Base-by-base conservation (phyloP, 1,140 invertebrate genomes). In the Drosophila sturtevanti region DNA sequence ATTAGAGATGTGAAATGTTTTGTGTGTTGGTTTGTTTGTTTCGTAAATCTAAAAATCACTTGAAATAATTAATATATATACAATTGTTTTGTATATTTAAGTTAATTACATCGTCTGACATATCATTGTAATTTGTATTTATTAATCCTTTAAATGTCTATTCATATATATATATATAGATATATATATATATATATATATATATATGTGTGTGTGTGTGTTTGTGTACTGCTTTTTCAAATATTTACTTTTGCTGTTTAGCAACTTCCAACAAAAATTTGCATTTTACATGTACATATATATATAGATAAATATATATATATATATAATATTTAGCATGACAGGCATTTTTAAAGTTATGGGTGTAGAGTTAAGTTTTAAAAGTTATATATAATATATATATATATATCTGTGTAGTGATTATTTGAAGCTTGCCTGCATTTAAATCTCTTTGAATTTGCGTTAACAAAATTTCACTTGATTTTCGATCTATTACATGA, bases 61-160 rank as follows among this genome's bases (percentile, higher is more conserved):
- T 44, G 35, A 18, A 63, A 65, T 58, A 22, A 75, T 52, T 63
- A 77, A 56, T 66, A 54, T 18, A 63, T 69, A 68, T 79, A 72
- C 59, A 77, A 55, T 55, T 55, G 56, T 27, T 44, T 56, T 58
- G 37, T 63, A 48, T 48, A 48, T 68, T 69, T 37, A 24, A 63
- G 68, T 70, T 75, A 71, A 71, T 75, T 72, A 72, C 72, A 68
- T 75, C 71, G 37, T 72, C 67, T 77, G 41, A 63, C 67, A 54
- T 68, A 48, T 72, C 54, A 64, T 73, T 68, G 73, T 73, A 77
- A 62, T 69, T 77, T 73, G 61, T 31, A 69, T 76, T 77, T 77
- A 77, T 77, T 77, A 68, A 66, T 65, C 35, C 61, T 73, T 73
- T 62, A 72, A 59, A 54, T 56, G 16, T 61, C 51, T 70, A 51